A percentile compares a stretch with the other conserved stretches of the same genome.
Conservation (phyloP, 2,113 vertebrate species). For the Cololabis saira region DNA sequence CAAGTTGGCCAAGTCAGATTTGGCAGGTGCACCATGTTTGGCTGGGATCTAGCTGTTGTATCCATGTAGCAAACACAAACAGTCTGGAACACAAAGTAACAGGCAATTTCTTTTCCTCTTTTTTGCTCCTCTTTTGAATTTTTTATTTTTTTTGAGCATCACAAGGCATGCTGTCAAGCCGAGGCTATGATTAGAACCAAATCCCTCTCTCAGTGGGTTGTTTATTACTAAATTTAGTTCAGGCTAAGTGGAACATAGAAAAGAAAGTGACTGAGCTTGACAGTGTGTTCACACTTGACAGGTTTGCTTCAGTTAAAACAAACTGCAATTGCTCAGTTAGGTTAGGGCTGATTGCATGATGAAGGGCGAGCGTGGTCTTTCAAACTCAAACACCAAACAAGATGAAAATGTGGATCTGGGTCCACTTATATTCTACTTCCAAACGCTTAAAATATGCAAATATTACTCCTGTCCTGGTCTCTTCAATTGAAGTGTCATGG, state of each 20-base stretch:
- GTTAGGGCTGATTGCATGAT: too few species aligned
- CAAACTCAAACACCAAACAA: too few species aligned
- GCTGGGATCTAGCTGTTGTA: conserved; percentile 53
- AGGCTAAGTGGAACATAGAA: conserved; percentile 30
- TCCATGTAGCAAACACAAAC: conserved; percentile 64
- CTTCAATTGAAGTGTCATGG: too few species aligned
- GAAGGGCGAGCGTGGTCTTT: too few species aligned
- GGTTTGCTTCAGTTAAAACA: too few species aligned
- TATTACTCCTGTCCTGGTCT: too few species aligned
- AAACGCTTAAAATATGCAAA: too few species aligned
- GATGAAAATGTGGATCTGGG: too few species aligned
- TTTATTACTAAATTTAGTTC: conserved; percentile 50
- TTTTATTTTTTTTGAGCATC: conserved; percentile 52
- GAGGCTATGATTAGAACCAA: conserved; percentile 50
- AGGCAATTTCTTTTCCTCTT: neutral
- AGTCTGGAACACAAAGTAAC: conserved; percentile 64
- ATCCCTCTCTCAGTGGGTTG: conserved; percentile 17
- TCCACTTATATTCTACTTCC: too few species aligned
- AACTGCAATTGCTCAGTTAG: too few species aligned
- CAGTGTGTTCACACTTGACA: too few species aligned
- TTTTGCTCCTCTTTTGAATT: conserved; percentile 3
- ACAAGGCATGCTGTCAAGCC: conserved; percentile 32
- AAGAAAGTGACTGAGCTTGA: conserved; percentile 25
- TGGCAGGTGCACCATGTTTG: conserved; percentile 65
- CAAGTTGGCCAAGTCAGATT: conserved; percentile 63